A percentile compares a stretch with the other conserved stretches of the same genome.
Conservation (phyloP, 2,113 vertebrate species). For the Peromyscus leucopus region DNA sequence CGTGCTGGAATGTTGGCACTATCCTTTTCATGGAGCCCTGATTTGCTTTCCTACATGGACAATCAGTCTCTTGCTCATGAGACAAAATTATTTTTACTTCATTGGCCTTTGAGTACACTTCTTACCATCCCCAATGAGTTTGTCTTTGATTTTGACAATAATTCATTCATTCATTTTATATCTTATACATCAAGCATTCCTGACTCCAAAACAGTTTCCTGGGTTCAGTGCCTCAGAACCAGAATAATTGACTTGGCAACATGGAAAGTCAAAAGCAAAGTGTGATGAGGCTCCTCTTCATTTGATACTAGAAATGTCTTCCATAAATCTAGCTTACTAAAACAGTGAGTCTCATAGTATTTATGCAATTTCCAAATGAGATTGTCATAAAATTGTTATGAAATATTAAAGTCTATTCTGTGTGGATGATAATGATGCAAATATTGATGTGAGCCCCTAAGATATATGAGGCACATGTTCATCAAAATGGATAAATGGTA, state of each 20-base stretch:
- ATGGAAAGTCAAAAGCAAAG: constrained; percentile 82
- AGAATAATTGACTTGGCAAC: constrained; percentile 83
- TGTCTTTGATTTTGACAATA: constrained; percentile 74
- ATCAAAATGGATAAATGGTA: constrained; percentile 52
- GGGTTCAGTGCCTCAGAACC: constrained; percentile 77
- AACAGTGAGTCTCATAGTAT: constrained; percentile 69
- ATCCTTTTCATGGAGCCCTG: background rate
- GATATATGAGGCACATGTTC: constrained; percentile 37
- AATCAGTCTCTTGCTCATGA: background rate
- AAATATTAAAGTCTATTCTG: constrained; percentile 77
- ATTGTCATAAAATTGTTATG: constrained; percentile 66
- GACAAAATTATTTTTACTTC: constrained; percentile 48
- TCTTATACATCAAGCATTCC: constrained; percentile 77
- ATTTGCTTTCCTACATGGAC: background rate
- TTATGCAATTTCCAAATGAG: constrained; percentile 75
- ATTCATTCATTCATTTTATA: constrained; percentile 71
- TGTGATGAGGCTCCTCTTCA: constrained; percentile 78
- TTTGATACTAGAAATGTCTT: constrained; percentile 71
- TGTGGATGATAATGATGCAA: constrained; percentile 64
- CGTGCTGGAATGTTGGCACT: background rate
- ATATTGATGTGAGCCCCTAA: constrained; percentile 62
- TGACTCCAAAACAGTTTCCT: constrained; percentile 79
- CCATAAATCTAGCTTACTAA: constrained; percentile 73
- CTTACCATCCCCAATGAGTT: background rate
- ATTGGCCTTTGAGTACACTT: constrained; percentile 40